These are phyloP conservation scores for Diarsia mendica DNA, from an alignment of 2,888 invertebrate genomes.

Conservation along the genomic window DNA sequence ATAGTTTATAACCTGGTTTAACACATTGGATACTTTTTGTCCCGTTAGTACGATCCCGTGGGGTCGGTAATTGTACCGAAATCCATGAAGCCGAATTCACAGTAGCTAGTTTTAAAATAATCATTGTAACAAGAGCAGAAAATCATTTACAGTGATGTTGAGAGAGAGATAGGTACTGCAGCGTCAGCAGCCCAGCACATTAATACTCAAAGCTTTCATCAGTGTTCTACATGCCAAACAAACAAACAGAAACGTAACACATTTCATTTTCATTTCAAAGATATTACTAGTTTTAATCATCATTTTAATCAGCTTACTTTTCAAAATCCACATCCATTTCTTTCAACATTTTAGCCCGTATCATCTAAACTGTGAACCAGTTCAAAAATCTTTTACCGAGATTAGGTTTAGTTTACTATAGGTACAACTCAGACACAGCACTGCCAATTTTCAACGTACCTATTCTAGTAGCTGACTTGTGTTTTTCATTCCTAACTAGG, in stretches of 20 bases:
- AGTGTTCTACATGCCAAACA: neutral
- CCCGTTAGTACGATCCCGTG: too few relatives aligned
- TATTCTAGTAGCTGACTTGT: neutral
- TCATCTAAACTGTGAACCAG: neutral
- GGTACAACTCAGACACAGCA: constrained; percentile 14
- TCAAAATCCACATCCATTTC: neutral
- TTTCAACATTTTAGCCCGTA: neutral
- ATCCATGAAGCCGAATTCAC: too few relatives aligned
- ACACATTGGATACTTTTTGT: too few relatives aligned
- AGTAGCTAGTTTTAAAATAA: too few relatives aligned
- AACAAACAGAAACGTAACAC: neutral
- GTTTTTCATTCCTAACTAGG: constrained; percentile 22
- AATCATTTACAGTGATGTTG: too few relatives aligned
- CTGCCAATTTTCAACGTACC: constrained; percentile 11
- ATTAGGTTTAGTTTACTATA: constrained; percentile 33
- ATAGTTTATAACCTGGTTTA: too few relatives aligned
- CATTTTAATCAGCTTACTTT: neutral
- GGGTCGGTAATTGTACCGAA: too few relatives aligned
- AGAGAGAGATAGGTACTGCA: too few relatives aligned
- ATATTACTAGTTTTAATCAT: neutral
- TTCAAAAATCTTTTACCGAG: constrained; percentile 16
- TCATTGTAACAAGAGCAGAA: too few relatives aligned
- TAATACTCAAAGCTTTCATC: neutral
- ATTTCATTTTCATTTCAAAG: neutral
- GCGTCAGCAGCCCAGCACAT: neutral